A percentile compares a stretch with the other conserved stretches of the same genome.
Evolutionary conservation across 1,140 invertebrate genomes (phyloP).

Genomic region (Drosophila burlai): DNA sequence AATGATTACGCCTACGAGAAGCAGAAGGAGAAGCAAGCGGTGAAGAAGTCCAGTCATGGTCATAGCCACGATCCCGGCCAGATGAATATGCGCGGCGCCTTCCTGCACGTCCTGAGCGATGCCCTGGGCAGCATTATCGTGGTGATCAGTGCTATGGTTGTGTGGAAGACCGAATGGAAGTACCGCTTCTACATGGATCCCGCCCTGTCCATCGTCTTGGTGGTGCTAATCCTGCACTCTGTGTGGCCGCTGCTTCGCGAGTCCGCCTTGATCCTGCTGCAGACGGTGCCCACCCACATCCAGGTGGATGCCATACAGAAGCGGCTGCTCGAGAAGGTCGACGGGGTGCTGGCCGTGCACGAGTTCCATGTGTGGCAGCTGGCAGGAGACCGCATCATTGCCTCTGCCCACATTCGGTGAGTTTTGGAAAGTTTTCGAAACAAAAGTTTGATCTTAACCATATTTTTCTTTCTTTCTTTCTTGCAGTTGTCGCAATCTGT

Average conservation of each 20-base stretch:
- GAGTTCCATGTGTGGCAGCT: conserved; percentile 98
- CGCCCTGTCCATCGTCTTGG: conserved; percentile 93
- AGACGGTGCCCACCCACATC: conserved; percentile 97
- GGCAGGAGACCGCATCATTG: conserved; percentile 96
- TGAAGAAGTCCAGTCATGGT: conserved; percentile 85
- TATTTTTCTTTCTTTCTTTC: neutral
- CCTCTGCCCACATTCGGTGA: conserved; percentile 95
- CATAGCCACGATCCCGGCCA: conserved; percentile 90
- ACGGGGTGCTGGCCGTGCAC: conserved; percentile 96
- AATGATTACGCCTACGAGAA: conserved; percentile 81
- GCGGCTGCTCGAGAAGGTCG: conserved; percentile 93
- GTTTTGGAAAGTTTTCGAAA: neutral
- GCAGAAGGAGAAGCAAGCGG: conserved; percentile 75
- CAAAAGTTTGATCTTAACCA: neutral
- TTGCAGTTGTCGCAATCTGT: conserved; percentile 92
- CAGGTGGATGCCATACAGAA: conserved; percentile 96
- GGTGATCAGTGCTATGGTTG: conserved; percentile 95
- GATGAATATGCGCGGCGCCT: conserved; percentile 99
- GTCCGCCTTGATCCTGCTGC: conserved; percentile 94
- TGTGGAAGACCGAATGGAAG: conserved; percentile 94
- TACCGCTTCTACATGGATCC: conserved; percentile 97
- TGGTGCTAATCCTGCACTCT: conserved; percentile 92
- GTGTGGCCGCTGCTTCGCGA: conserved; percentile 95
- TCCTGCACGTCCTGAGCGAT: conserved; percentile 98
- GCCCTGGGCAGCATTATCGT: conserved; percentile 98